Evolutionary conservation across 2,888 invertebrate species (phyloP).

Genomic region (Agriopis leucophaearia): DNA sequence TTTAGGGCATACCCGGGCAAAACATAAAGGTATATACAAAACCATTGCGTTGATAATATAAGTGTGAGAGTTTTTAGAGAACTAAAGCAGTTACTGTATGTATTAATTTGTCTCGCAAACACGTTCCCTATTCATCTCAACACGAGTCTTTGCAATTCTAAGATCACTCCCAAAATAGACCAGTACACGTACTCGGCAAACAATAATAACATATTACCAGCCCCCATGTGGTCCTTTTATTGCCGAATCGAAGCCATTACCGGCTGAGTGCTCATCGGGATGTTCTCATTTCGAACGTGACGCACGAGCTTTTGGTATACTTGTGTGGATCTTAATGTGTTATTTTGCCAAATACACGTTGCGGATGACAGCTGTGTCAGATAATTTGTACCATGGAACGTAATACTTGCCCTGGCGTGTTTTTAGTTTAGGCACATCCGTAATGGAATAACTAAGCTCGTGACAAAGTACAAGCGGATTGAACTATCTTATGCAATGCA

Average conservation of each 20-base stretch:
- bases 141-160: slow-evolving; percentile 15
- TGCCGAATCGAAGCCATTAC: slow-evolving; percentile 45
- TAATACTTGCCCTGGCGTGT: neutral
- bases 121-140: slow-evolving; percentile 2
- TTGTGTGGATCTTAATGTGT: slow-evolving; percentile 26
- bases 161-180: slow-evolving; percentile 22
- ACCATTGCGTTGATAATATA: no score
- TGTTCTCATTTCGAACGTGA: slow-evolving; percentile 49
- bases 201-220: slow-evolving; percentile 44
- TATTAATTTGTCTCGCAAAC: neutral
- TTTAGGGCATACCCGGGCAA: no score
- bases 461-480: no score
- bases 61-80: neutral
- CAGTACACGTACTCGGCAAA: slow-evolving; percentile 30
- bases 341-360: slow-evolving; percentile 31
- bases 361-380: slow-evolving; percentile 27
- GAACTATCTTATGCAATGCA: no score
- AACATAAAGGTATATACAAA: no score
- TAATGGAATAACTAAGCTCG: no score
- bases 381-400: slow-evolving; percentile 19
- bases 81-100: neutral
- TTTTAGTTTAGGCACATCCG: neutral
- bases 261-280: slow-evolving; percentile 43
- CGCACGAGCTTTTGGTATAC: slow-evolving; percentile 24
- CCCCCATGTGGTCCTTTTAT: slow-evolving; percentile 45